phyloP scores from a whole-genome alignment of 2,113 vertebrate species.

The Anolis sagrei region DNA sequence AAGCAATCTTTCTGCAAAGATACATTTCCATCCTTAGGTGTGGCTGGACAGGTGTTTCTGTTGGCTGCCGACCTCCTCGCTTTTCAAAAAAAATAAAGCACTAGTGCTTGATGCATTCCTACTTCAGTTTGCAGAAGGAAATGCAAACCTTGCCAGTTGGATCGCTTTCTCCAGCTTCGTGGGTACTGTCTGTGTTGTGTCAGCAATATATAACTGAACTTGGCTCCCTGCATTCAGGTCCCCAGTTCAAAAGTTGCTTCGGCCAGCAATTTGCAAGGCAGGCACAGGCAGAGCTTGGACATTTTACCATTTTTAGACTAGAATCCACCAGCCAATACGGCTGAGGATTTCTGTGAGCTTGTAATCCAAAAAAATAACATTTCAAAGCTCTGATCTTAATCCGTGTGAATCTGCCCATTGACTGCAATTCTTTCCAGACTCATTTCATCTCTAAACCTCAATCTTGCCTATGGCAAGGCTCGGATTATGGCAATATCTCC shows the following conservation, averaged over 20 bases:
- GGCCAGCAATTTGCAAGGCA: not conserved
- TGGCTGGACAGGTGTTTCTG: constrained; percentile 3
- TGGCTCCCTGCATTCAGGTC: not conserved
- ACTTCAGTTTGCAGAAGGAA: not conserved
- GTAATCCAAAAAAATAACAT: not conserved
- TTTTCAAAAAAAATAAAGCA: not conserved
- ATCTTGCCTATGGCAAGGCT: too few species aligned
- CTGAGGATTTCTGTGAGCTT: not conserved
- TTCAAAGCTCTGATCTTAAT: not conserved
- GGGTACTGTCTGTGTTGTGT: not conserved
- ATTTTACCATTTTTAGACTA: not conserved
- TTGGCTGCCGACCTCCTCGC: not conserved
- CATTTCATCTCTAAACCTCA: not conserved
- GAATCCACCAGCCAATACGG: not conserved
- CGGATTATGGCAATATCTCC: not conserved
- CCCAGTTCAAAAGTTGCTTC: not conserved
- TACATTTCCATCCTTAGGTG: not conserved
- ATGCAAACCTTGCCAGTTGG: too few species aligned
- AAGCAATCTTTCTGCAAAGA: too few species aligned
- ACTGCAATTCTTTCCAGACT: not conserved
- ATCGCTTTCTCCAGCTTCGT: not conserved
- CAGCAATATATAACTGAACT: not conserved
- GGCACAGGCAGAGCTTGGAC: not conserved
- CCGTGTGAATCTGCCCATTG: not conserved
- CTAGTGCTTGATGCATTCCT: too few species aligned